A percentile compares a stretch with the other conserved stretches of the same genome.
Conservation (phyloP, 2,797 vertebrate genomes). For the Alauda arvensis region DNA sequence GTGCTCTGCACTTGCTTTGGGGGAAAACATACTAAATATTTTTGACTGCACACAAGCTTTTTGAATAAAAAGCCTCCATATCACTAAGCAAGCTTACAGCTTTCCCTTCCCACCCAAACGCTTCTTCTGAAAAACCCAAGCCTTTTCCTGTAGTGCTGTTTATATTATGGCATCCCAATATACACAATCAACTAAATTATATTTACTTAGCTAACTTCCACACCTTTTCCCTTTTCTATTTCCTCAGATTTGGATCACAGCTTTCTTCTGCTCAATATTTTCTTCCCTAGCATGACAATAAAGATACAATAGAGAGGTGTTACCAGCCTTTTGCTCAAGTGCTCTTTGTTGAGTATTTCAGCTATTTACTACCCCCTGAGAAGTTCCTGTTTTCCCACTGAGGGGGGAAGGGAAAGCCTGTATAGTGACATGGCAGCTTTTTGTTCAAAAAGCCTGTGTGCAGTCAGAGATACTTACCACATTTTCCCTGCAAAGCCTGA, state of each 20-base stretch:
- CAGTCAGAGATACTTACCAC: neutral
- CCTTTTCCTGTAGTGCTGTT: constrained; percentile 13
- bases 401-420: neutral
- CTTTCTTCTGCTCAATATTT: neutral
- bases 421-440: neutral
- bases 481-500: neutral
- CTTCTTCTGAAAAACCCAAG: neutral
- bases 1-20: neutral
- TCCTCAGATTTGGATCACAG: neutral
- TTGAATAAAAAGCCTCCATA: neutral
- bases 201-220: constrained; percentile 36
- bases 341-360: constrained; percentile 21
- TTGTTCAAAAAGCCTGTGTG: neutral
- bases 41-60: neutral
- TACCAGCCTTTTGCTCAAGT: constrained; percentile 8
- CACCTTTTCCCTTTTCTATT: constrained; percentile 26
- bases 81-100: neutral
- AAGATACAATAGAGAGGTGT: constrained; percentile 16
- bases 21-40: neutral
- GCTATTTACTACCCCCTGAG: neutral
- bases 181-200: neutral
- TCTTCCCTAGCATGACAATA: neutral
- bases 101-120: neutral
- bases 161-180: neutral
- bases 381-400: constrained; percentile 49